Conservation (phyloP, 2,888 invertebrate species). For the Ceramica pisi region DNA sequence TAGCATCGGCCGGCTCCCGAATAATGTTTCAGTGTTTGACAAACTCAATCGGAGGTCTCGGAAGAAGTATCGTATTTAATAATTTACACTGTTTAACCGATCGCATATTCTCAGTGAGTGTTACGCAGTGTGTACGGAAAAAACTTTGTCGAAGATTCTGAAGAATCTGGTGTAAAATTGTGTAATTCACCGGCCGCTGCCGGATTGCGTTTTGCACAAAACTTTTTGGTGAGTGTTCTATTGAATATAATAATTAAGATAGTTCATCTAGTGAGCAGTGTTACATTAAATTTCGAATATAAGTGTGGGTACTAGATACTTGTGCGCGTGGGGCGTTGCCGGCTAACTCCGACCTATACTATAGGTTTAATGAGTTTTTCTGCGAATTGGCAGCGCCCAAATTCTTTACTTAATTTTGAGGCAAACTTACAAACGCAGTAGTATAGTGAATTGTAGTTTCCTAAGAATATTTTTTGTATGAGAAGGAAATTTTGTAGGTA, state of each 20-base stretch:
- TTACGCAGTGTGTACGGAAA: constrained; percentile 91
- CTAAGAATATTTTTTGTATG: not conserved
- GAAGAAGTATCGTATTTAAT: constrained; percentile 89
- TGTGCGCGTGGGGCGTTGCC: constrained; percentile 84
- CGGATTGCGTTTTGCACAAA: constrained; percentile 89
- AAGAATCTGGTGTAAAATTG: constrained; percentile 91
- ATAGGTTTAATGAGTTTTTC: constrained; percentile 79
- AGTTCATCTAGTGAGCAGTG: constrained; percentile 34
- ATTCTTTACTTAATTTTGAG: constrained; percentile 72
- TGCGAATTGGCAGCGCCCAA: constrained; percentile 81
- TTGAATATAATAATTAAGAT: constrained; percentile 54
- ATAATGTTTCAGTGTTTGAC: constrained; percentile 91
- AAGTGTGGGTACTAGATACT: constrained; percentile 64
- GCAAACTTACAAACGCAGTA: constrained; percentile 14
- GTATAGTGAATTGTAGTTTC: constrained; percentile 1
- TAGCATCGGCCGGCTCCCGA: constrained; percentile 90
- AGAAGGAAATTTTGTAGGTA: constrained; percentile 5
- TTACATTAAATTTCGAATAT: constrained; percentile 44
- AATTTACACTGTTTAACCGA: constrained; percentile 90
- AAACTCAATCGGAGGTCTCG: constrained; percentile 90
- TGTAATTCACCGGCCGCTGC: constrained; percentile 88
- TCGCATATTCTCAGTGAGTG: constrained; percentile 91
- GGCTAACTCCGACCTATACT: constrained; percentile 71
- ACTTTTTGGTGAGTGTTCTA: constrained; percentile 86
- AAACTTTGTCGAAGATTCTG: constrained; percentile 91